Percentiles rank a stretch among this genome's conserved stretches.
Evolutionary conservation across 2,797 vertebrate genomes (phyloP).

Genomic region (Denticeps clupeoides): DNA sequence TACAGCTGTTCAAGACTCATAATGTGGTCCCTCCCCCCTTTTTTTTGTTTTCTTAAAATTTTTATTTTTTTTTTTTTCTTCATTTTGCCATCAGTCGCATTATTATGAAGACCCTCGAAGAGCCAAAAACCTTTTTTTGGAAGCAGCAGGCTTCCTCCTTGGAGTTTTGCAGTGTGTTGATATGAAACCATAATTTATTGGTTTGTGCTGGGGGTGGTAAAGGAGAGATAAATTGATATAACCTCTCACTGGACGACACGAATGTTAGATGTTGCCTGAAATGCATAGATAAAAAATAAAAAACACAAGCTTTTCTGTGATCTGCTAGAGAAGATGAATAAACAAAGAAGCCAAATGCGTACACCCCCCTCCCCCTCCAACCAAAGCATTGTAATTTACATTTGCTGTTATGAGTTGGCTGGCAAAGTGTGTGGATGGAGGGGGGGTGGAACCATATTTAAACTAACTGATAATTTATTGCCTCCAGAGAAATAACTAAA

Average conservation of each 20-base stretch:
- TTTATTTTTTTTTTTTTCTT: conserved; percentile 30
- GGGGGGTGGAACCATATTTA: conserved; percentile 26
- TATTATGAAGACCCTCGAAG: conserved; percentile 41
- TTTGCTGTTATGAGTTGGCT: conserved; percentile 26
- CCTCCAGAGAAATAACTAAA: conserved; percentile 39
- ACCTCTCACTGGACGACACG: conserved; percentile 46
- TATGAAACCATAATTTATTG: conserved; percentile 36
- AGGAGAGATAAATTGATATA: conserved; percentile 25
- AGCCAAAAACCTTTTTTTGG: conserved; percentile 31
- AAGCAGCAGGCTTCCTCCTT: conserved; percentile 43
- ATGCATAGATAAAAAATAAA: conserved; percentile 37
- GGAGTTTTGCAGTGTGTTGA: conserved; percentile 42
- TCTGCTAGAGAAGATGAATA: conserved; percentile 24
- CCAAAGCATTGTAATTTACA: conserved; percentile 56
- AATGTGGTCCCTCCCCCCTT: conserved; percentile 45
- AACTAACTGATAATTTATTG: conserved; percentile 37
- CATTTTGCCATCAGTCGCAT: conserved; percentile 35
- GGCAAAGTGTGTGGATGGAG: conserved; percentile 25
- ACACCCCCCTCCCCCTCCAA: conserved; percentile 52
- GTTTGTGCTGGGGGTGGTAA: conserved; percentile 27
- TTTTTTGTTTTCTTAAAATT: conserved; percentile 31
- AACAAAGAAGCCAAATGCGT: conserved; percentile 57
- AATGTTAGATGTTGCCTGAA: conserved; percentile 51
- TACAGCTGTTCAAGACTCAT: conserved; percentile 38
- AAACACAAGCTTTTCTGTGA: conserved; percentile 40